These are phyloP conservation scores for Oryzias javanicus DNA, from an alignment of 2,113 vertebrate species.

Conservation along the genomic window DNA sequence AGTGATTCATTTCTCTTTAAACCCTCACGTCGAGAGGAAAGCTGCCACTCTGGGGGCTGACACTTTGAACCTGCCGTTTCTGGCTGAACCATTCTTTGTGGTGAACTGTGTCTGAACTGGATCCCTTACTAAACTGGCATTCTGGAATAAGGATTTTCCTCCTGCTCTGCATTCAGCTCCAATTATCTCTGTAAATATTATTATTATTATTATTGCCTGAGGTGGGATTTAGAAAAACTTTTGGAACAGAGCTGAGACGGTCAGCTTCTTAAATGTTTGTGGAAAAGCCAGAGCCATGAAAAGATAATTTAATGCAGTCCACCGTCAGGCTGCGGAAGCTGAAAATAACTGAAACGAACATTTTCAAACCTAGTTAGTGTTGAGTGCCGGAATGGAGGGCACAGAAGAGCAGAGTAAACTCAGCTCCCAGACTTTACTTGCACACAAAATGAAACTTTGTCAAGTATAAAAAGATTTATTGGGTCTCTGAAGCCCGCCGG, in stretches of 20 bases:
- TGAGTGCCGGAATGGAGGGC: not conserved
- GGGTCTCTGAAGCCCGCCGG: constrained; percentile 4
- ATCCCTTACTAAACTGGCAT: constrained; percentile 12
- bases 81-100: constrained; percentile 8
- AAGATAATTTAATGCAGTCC: too few relatives aligned
- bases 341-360: too few relatives aligned
- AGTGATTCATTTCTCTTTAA: constrained; percentile 38
- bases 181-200: not conserved
- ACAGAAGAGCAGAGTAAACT: constrained; percentile 1
- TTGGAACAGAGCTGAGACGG: too few relatives aligned
- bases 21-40: constrained; percentile 33
- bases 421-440: constrained; percentile 1
- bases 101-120: constrained; percentile 33
- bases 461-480: constrained; percentile 15
- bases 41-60: constrained; percentile 35
- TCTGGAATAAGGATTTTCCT: not conserved
- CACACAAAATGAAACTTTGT: constrained; percentile 18
- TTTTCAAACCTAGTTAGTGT: not conserved
- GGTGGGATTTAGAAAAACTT: too few relatives aligned
- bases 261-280: too few relatives aligned
- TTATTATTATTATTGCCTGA: too few relatives aligned
- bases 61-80: constrained; percentile 51
- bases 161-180: not conserved
- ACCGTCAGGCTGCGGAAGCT: too few relatives aligned
- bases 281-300: too few relatives aligned